phyloP scores from a whole-genome alignment of 2,113 vertebrate genomes.

The Andinoacara biseriatus region DNA sequence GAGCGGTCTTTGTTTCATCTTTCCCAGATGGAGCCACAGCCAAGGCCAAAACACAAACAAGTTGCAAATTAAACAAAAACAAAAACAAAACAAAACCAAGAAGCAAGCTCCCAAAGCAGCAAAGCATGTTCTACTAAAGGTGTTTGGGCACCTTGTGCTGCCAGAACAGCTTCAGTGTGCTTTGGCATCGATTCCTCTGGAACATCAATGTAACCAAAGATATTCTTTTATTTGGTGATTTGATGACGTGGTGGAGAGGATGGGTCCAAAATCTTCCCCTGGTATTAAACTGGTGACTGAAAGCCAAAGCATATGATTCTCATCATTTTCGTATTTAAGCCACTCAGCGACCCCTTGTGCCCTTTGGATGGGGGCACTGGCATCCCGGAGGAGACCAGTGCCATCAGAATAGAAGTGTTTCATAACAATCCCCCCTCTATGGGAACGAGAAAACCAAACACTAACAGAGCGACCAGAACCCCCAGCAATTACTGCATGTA shows the following conservation, averaged over 20 bases:
- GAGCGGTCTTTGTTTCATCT: conserved; percentile 16
- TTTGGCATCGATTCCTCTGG: background rate
- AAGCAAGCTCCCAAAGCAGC: background rate
- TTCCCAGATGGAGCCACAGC: background rate
- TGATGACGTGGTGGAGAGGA: conserved; percentile 1
- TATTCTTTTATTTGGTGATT: background rate
- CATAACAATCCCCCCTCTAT: background rate
- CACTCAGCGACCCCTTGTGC: too few species aligned
- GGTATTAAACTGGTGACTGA: background rate
- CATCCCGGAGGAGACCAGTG: background rate
- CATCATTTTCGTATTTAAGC: background rate
- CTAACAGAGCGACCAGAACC: background rate
- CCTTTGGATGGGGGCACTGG: background rate
- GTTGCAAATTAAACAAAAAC: background rate
- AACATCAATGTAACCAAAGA: background rate
- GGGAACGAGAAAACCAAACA: background rate
- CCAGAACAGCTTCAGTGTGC: background rate
- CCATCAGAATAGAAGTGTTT: background rate
- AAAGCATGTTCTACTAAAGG: background rate
- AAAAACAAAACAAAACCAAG: background rate
- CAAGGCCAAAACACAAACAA: background rate
- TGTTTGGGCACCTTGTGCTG: background rate
- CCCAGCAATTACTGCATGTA: accelerated
- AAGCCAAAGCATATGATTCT: background rate
- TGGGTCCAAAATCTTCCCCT: background rate